phyloP scores from a whole-genome alignment of 2,888 invertebrate genomes.

The Trypoxylon attenuatum region DNA sequence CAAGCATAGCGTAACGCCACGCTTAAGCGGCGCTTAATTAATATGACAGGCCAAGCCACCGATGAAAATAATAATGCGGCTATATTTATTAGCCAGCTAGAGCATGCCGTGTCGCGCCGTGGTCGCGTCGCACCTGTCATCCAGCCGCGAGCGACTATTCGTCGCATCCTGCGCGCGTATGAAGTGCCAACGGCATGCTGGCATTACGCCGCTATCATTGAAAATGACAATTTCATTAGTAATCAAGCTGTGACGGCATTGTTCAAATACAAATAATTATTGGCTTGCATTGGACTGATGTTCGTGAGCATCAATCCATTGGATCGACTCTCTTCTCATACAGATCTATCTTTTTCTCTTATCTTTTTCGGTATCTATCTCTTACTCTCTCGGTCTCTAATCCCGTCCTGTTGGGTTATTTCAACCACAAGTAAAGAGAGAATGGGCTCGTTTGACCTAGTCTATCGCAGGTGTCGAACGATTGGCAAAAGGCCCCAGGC shows the following conservation, averaged over 20 bases:
- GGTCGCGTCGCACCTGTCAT: background rate
- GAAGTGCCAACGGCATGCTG: slow-evolving; percentile 23
- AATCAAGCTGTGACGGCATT: slow-evolving; percentile 63
- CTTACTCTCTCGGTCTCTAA: slow-evolving; percentile 1
- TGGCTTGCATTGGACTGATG: slow-evolving; percentile 10
- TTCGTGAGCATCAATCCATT: background rate
- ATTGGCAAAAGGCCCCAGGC: slow-evolving; percentile 33
- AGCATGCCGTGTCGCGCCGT: slow-evolving; percentile 7
- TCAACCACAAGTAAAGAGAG: too few species aligned
- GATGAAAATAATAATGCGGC: slow-evolving; percentile 34
- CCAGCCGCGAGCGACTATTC: slow-evolving; percentile 1
- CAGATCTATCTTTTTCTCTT: background rate
- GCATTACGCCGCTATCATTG: slow-evolving; percentile 49
- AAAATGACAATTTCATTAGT: slow-evolving; percentile 66
- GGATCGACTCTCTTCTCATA: background rate
- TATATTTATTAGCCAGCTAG: slow-evolving; percentile 37
- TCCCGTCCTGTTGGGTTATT: slow-evolving; percentile 11
- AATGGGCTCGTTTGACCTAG: slow-evolving; percentile 21
- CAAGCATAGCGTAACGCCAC: too few species aligned
- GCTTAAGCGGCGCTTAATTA: too few species aligned
- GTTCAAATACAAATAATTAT: slow-evolving; percentile 65
- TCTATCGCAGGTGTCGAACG: slow-evolving; percentile 25
- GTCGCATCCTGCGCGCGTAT: slow-evolving; percentile 39
- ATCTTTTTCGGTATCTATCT: background rate
- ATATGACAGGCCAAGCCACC: slow-evolving; percentile 18